Conservation (phyloP, 2,888 invertebrate species). For the Theretra japonica region DNA sequence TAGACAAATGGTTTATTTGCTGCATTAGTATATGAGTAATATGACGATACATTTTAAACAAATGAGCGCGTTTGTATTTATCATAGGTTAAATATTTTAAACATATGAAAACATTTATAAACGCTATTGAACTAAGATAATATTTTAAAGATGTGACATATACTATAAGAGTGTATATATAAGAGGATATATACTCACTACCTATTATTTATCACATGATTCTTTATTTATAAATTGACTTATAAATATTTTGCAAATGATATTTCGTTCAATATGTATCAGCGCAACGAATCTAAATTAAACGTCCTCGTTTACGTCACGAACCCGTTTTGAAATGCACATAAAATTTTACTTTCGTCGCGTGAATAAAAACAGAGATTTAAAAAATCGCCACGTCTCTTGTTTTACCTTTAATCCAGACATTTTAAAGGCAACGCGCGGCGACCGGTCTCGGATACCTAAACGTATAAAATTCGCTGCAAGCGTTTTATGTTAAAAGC, state of each 20-base stretch:
- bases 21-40: too few relatives aligned
- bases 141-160: too few relatives aligned
- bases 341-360: background rate
- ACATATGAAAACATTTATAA: too few relatives aligned
- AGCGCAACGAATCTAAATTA: background rate
- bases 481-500: slow-evolving; percentile 24
- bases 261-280: background rate
- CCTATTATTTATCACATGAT: too few relatives aligned
- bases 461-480: slow-evolving; percentile 17
- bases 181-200: too few relatives aligned
- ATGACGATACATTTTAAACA: background rate
- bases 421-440: slow-evolving; percentile 11
- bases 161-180: too few relatives aligned
- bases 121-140: too few relatives aligned
- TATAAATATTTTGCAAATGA: background rate
- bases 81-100: too few relatives aligned
- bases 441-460: slow-evolving; percentile 15
- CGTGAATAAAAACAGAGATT: background rate
- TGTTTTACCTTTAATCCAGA: slow-evolving; percentile 10
- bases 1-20: slow-evolving; percentile 1
- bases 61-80: background rate
- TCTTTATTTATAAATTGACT: background rate
- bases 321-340: background rate
- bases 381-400: slow-evolving; percentile 4
- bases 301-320: background rate